These are phyloP conservation scores for Orthonychiurus folsomi DNA, from an alignment of 2,888 invertebrate species.

Conservation along the genomic window DNA sequence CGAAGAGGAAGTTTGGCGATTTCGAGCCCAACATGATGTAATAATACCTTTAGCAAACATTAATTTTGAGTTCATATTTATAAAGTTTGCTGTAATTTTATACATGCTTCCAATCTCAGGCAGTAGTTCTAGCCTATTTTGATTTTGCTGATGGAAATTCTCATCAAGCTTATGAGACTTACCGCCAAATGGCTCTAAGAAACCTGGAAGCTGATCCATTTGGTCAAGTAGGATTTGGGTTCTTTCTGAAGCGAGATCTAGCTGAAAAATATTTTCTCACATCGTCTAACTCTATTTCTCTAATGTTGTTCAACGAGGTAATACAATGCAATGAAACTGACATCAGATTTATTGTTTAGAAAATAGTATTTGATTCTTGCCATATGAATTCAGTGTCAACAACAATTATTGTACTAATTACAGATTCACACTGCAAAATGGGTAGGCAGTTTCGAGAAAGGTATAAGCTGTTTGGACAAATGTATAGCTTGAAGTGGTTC, in stretches of 20 bases:
- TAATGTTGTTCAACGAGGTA: slow-evolving; percentile 39
- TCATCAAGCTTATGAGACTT: slow-evolving; percentile 34
- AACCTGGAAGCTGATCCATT: slow-evolving; percentile 39
- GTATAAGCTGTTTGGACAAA: slow-evolving; percentile 10
- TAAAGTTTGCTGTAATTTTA: neutral
- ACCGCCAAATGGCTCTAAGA: slow-evolving; percentile 37
- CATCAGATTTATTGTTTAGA: no score
- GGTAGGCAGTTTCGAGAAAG: slow-evolving; percentile 26
- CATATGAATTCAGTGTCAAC: no score
- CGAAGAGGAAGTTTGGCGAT: slow-evolving; percentile 38
- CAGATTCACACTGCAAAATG: slow-evolving; percentile 40
- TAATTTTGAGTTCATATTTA: no score
- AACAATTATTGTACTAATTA: no score
- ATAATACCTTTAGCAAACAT: neutral
- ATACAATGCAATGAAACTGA: no score
- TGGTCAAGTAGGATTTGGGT: slow-evolving; percentile 38
- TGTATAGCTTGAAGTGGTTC: neutral
- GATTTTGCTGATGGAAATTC: slow-evolving; percentile 31
- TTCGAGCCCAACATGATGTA: slow-evolving; percentile 39
- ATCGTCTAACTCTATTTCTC: slow-evolving; percentile 37
- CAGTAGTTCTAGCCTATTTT: slow-evolving; percentile 35
- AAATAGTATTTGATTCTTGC: no score
- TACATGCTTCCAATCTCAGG: slow-evolving; percentile 18
- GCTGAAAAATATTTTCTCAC: slow-evolving; percentile 37
- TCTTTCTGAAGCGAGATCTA: slow-evolving; percentile 29